Evolutionary conservation across 2,113 vertebrate genomes (phyloP).

Genomic region (Chamaetylas fuelleborni): DNA sequence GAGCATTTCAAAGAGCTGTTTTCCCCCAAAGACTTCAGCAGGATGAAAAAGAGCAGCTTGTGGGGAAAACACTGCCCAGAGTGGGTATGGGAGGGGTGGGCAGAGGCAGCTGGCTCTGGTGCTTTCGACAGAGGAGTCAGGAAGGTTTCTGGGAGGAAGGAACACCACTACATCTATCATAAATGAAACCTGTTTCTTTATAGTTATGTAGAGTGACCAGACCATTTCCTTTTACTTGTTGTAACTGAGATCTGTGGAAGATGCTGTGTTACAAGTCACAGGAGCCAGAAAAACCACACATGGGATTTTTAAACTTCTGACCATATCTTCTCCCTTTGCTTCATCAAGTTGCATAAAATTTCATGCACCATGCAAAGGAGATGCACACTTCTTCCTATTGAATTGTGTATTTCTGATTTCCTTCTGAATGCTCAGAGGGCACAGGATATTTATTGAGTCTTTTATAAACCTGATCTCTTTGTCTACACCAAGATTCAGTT

Average conservation of each 20-base stretch:
- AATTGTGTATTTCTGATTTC: not conserved
- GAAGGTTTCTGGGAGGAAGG: not conserved
- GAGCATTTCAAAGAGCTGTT: not conserved
- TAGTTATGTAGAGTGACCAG: not conserved
- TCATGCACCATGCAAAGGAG: not conserved
- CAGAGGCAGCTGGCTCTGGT: not conserved
- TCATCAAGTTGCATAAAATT: not conserved
- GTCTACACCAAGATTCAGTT: not conserved
- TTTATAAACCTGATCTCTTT: not conserved
- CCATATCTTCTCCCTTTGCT: not conserved
- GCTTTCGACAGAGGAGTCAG: conserved; percentile 58
- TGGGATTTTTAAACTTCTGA: not conserved
- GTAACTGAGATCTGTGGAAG: not conserved
- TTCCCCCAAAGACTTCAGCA: not conserved
- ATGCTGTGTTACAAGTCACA: not conserved
- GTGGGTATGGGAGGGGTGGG: not conserved
- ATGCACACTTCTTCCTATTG: not conserved
- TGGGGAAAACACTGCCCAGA: not conserved
- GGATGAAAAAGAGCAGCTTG: not conserved
- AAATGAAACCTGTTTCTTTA: not conserved
- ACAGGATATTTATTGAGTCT: not conserved
- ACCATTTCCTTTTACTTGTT: not conserved
- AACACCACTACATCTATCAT: not conserved
- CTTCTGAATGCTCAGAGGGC: not conserved
- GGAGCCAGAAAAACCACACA: not conserved